Evolutionary conservation across 2,797 vertebrate species (phyloP).

Genomic region (Rhincodon typus): DNA sequence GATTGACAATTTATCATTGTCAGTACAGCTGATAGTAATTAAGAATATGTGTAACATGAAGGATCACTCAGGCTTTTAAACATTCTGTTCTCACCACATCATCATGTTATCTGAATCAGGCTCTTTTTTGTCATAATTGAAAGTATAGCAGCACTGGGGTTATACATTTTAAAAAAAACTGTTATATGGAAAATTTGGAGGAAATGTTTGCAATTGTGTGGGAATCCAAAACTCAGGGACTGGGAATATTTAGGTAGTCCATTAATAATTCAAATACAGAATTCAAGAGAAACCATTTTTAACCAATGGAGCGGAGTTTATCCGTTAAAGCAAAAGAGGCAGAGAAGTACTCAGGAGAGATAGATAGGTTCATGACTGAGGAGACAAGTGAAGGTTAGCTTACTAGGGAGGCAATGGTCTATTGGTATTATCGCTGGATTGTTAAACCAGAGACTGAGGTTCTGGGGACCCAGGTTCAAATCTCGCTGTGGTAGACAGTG

Average conservation of each 20-base stretch:
- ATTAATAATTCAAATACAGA: not conserved
- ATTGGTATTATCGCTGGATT: no score
- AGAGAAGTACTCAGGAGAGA: not conserved
- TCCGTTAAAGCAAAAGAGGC: not conserved
- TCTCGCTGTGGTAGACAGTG: no score
- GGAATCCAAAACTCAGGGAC: not conserved
- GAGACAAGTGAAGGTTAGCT: not conserved
- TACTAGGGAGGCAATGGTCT: no score
- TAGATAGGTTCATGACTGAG: not conserved
- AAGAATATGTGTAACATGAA: conserved; percentile 9
- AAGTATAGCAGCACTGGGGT: not conserved
- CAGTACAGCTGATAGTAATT: conserved; percentile 11
- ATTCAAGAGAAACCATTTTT: no score
- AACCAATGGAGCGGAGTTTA: not conserved
- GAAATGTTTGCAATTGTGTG: not conserved
- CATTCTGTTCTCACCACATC: not conserved
- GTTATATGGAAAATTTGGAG: not conserved
- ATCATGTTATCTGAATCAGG: not conserved
- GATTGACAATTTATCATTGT: conserved; percentile 2
- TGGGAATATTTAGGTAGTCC: not conserved
- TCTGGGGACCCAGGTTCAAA: no score
- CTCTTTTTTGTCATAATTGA: not conserved
- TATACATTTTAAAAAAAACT: not conserved
- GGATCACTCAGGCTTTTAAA: not conserved
- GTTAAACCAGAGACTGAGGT: no score